Base-by-base conservation (phyloP, 2,797 vertebrate genomes). In the Poliocrania exsul region DNA sequence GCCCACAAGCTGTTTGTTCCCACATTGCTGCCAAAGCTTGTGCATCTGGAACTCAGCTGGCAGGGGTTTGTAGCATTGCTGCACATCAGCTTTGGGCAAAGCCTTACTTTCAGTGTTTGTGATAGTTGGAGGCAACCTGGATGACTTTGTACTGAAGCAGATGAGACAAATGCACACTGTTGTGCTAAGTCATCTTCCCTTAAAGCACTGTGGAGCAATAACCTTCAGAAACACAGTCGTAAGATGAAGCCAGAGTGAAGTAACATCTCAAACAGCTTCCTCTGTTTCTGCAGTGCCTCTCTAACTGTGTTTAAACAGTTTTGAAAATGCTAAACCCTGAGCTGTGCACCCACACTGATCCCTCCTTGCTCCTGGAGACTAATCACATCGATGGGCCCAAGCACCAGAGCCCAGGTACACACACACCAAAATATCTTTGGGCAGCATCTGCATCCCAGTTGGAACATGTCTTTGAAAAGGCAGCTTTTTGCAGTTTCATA, bases 401-500 rank as follows among this genome's bases (percentile, higher is more conserved):
- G 64, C 67, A 66, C 46, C 58, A 73, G 69, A 75, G 69, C 72
- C 42, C 38, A 37, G 69, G 73, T 33, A 40, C 5, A 2, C 38
- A 50, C 3, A 0, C 20, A 20, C 77, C 64, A 31, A 31, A 46
- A 15, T 64, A 4, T 79, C 87, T 82, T 80, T 13, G 51, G 83
- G 60, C 62, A 11, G 6, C 73, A 70, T 73, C 85, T n/a, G 10
- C 70, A 70, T 90, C 95, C 89, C 87, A 64, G 82, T 67, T 75
- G 89, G 92, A 90, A 84, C 70, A 67, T 1, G 46, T 86, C 85
- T 82, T 91, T 81, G 73, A 44, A 79, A 91, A 90, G 25, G 53
- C 80, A 95, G 85, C 54, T 25, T 93, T 96, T 83, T 94, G 89
- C 93, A 91, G 82, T 88, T 94, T 96, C 87, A 81, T 95, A 86